These are phyloP conservation scores for Pachycephala philippinensis DNA, from an alignment of 2,113 vertebrate species.

Conservation along the genomic window DNA sequence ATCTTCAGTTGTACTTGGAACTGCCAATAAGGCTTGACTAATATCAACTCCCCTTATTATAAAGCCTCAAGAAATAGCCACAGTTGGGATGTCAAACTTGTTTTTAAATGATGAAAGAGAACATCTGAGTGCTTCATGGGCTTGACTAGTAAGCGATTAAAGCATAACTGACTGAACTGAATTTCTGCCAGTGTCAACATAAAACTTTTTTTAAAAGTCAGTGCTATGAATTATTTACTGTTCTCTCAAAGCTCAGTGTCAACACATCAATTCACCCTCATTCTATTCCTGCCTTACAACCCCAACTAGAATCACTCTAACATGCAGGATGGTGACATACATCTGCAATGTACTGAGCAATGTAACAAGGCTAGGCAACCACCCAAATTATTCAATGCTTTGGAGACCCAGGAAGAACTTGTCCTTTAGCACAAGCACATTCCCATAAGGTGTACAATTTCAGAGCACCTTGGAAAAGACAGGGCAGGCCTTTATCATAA, in stretches of 20 bases:
- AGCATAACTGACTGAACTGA: background rate
- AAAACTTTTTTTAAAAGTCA: background rate
- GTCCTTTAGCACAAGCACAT: background rate
- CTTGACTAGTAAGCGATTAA: background rate
- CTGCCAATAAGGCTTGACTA: background rate
- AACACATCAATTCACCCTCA: background rate
- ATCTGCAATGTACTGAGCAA: background rate
- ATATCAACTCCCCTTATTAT: background rate
- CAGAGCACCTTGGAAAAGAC: background rate
- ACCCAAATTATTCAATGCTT: background rate
- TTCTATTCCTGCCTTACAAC: background rate
- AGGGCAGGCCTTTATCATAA: background rate
- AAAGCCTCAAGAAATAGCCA: background rate
- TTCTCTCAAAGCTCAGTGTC: background rate
- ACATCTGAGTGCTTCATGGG: background rate
- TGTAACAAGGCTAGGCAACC: background rate
- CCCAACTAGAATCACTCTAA: background rate
- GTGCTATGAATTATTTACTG: background rate
- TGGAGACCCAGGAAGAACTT: background rate
- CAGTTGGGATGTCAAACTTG: background rate
- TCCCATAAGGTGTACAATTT: background rate
- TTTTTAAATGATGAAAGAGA: background rate
- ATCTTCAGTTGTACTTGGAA: background rate
- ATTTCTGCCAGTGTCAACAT: background rate
- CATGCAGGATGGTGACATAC: accelerated